Percentiles rank a stretch among this genome's conserved stretches.
These are phyloP conservation scores for Sphaerophoria rueppellii DNA, from an alignment of 2,888 invertebrate species.

Conservation along the genomic window DNA sequence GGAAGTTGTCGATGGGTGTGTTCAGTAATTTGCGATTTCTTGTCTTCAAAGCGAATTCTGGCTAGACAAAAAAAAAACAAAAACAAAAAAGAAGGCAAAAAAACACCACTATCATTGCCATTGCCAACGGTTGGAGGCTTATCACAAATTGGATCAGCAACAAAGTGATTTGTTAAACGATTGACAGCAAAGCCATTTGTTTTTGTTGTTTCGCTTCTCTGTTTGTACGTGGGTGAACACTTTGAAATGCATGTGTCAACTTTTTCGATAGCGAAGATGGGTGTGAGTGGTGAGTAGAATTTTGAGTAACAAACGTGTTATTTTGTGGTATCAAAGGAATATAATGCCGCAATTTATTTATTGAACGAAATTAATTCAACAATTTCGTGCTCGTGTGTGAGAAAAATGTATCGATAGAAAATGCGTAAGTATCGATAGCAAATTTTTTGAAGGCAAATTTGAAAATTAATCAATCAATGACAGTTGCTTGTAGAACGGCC, in stretches of 20 bases:
- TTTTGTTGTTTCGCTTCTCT: no score
- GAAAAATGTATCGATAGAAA: background rate
- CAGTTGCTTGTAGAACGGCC: no score
- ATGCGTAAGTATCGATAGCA: no score
- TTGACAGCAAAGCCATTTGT: conserved; percentile 56
- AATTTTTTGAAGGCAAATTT: background rate
- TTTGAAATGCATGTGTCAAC: conserved; percentile 32
- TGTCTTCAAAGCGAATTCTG: conserved; percentile 36
- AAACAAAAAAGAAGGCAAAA: no score
- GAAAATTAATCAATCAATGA: background rate
- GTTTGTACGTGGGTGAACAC: conserved; percentile 44
- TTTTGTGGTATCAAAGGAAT: background rate
- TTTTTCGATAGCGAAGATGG: conserved; percentile 2
- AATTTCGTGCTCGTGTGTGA: background rate
- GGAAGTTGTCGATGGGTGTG: conserved; percentile 38
- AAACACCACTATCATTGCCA: background rate
- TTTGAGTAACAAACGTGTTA: conserved; percentile 11
- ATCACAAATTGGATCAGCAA: conserved; percentile 56
- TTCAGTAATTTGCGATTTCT: conserved; percentile 41
- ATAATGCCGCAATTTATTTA: background rate
- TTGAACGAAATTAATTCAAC: background rate
- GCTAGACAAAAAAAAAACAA: conserved; percentile 29
- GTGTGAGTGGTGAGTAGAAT: conserved; percentile 36
- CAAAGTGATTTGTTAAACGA: conserved; percentile 61
- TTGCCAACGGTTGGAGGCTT: conserved; percentile 29